Base-by-base conservation (phyloP, 2,888 invertebrate genomes). In the Platycnemis pennipes region DNA sequence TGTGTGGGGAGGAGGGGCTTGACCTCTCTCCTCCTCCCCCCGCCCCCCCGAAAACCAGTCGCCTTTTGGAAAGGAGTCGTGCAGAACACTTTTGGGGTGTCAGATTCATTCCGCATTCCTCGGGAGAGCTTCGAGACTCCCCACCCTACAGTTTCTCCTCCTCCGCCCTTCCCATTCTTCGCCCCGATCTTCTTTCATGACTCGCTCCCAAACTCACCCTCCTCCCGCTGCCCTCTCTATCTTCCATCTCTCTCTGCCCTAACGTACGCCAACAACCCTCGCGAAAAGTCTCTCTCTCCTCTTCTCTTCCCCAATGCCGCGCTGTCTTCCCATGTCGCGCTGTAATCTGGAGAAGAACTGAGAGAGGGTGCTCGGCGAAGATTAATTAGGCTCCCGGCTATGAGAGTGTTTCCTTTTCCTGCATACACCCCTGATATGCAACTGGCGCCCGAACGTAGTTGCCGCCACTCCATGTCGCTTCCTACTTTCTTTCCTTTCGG, bases 51-150 rank as follows among this genome's bases (percentile, higher is more conserved):
- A 91, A 91, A 91, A 91, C 91, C 91, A 91, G 91, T 69, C 91
- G 91, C 91, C 91, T 91, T 63, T 63, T 56, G 91, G 91, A 44
- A 63, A 91, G 44, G 91, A 91, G 91, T 91, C 91, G 91, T 91
- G 91, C 91, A 91, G 91, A 91, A 91, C 91, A 91, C 91, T 91
- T 91, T 91, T 69, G 13, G 91, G 91, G 91, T 91, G 91, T 91
- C 91, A 13, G 91, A 91, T 91, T 91, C 91, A 91, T 91, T 91
- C 91, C 91, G 91, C 91, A 91, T 91, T 91, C 91, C 91, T 91
- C 89, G 56, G 26, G 77, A 56, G 89, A 53, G 89, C 56, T 22
- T 49, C 89, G 11, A 22, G 42, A 37, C 56, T 56, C 44, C 63
- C 26, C 56, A 22, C 37, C 56, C n/a, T 31, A n/a, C n/a, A n/a